These are phyloP conservation scores for Hypselothyrea guttata DNA, from an alignment of 2,888 invertebrate genomes.

Conservation along the genomic window DNA sequence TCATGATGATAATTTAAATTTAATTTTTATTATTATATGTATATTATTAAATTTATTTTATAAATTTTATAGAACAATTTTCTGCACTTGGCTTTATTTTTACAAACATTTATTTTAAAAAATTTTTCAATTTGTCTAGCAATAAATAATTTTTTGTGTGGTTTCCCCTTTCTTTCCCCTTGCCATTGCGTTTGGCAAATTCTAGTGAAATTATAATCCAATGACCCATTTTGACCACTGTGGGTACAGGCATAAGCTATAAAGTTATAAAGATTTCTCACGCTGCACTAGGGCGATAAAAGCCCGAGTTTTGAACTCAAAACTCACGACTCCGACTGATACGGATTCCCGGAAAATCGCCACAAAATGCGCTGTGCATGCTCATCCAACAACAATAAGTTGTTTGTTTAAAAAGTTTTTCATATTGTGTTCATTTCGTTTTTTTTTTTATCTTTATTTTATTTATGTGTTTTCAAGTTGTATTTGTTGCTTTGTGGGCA, in stretches of 20 bases:
- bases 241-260: conserved; percentile 1
- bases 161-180: neutral
- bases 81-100: no score
- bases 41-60: no score
- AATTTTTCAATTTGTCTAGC: no score
- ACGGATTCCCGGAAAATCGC: conserved; percentile 40
- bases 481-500: conserved; percentile 21
- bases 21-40: no score
- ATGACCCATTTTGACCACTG: conserved; percentile 41
- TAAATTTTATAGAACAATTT: no score
- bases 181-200: conserved; percentile 10
- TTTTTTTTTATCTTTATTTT: conserved; percentile 1
- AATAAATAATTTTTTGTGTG: neutral
- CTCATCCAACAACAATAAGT: conserved; percentile 14
- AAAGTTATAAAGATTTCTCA: conserved; percentile 39
- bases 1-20: no score
- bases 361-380: conserved; percentile 36
- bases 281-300: conserved; percentile 37
- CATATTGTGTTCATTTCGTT: conserved; percentile 4
- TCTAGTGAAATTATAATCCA: conserved; percentile 35
- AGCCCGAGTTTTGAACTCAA: conserved; percentile 12
- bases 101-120: no score
- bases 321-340: conserved; percentile 4
- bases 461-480: conserved; percentile 4
- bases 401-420: conserved; percentile 17